A percentile compares a stretch with the other conserved stretches of the same genome.
Evolutionary conservation across 2,888 invertebrate species (phyloP).

Genomic region (Spilosoma lubricipeda): DNA sequence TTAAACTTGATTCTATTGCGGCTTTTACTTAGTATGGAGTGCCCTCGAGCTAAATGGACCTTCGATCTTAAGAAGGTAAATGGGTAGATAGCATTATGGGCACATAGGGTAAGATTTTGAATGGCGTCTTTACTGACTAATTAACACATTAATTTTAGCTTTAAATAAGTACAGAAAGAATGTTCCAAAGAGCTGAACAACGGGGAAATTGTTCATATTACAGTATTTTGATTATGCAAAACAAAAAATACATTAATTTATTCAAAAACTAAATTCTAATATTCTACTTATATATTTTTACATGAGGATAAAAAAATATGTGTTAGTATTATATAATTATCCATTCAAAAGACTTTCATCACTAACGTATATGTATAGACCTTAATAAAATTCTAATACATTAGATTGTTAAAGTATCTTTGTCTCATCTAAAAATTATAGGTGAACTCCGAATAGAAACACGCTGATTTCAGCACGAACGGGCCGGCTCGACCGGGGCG

Average conservation of each 20-base stretch:
- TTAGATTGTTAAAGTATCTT: too few species aligned
- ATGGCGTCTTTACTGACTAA: slow-evolving; percentile 1
- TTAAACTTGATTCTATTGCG: slow-evolving; percentile 25
- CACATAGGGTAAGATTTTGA: slow-evolving; percentile 7
- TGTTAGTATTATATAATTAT: too few species aligned
- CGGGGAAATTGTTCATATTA: neutral
- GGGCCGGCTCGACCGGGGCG: too few species aligned
- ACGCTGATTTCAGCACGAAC: too few species aligned
- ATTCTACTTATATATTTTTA: too few species aligned
- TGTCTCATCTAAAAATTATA: too few species aligned
- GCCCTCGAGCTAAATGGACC: slow-evolving; percentile 22
- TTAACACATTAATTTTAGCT: slow-evolving; percentile 1
- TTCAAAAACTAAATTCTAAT: too few species aligned
- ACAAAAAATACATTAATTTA: neutral
- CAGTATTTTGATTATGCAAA: neutral
- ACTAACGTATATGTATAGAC: too few species aligned
- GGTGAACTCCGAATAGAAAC: too few species aligned
- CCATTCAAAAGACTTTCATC: too few species aligned
- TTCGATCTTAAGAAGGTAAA: slow-evolving; percentile 13
- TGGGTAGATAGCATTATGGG: slow-evolving; percentile 14
- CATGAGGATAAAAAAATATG: too few species aligned
- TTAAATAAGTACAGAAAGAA: neutral
- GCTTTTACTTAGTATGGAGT: slow-evolving; percentile 17
- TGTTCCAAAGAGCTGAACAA: neutral
- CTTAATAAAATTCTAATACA: too few species aligned